Conservation (phyloP, 2,888 invertebrate genomes). For the Sarcophaga carnaria region DNA sequence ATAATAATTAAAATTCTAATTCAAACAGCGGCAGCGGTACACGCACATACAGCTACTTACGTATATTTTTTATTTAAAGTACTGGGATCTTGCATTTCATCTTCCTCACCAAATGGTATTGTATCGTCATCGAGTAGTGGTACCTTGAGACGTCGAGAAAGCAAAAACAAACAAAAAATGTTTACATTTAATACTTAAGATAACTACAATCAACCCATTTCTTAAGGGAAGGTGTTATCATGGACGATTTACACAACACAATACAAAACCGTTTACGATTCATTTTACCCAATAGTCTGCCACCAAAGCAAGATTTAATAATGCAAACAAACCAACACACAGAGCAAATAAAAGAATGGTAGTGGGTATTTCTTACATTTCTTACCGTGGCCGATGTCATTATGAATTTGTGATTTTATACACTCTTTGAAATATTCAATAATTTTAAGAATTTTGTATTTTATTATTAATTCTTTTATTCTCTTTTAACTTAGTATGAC, state of each 20-base stretch:
- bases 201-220: background rate
- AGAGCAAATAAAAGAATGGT: conserved; percentile 70
- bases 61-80: conserved; percentile 78
- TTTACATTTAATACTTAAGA: conserved; percentile 11
- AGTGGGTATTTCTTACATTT: conserved; percentile 78
- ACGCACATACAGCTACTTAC: conserved; percentile 74
- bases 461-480: conserved; percentile 30
- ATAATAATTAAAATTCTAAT: background rate
- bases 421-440: conserved; percentile 9
- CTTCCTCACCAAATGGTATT: conserved; percentile 93
- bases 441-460: conserved; percentile 25
- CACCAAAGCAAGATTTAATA: conserved; percentile 48
- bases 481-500: background rate
- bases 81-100: conserved; percentile 82
- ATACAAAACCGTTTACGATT: conserved; percentile 10
- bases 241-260: conserved; percentile 10
- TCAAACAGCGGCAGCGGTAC: background rate
- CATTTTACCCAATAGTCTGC: conserved; percentile 30
- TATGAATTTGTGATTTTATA: conserved; percentile 46
- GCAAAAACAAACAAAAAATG: conserved; percentile 41
- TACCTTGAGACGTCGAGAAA: conserved; percentile 86
- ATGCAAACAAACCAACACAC: conserved; percentile 20
- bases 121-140: conserved; percentile 93
- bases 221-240: background rate
- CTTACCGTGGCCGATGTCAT: conserved; percentile 82